Evolutionary conservation across 2,797 vertebrate genomes (phyloP).

Genomic region (Sebastes matsubarae): DNA sequence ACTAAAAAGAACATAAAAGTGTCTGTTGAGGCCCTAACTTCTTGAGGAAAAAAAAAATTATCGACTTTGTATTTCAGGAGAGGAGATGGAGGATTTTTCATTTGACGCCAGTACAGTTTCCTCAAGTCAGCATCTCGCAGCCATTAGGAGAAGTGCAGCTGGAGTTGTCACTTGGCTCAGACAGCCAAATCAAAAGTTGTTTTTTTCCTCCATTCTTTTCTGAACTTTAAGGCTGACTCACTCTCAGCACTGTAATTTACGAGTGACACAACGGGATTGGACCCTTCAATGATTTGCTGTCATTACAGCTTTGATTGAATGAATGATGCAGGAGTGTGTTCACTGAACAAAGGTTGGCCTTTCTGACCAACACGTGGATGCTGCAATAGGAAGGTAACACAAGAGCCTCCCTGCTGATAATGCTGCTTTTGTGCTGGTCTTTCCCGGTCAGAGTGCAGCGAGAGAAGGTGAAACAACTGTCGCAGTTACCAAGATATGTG

Average conservation of each 20-base stretch:
- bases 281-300: constrained; percentile 40
- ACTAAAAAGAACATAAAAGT: not conserved
- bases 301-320: constrained; percentile 18
- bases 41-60: not conserved
- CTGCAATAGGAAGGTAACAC: constrained; percentile 17
- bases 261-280: constrained; percentile 6
- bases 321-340: constrained; percentile 10
- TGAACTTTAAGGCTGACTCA: constrained; percentile 33
- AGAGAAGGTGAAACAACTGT: constrained; percentile 8
- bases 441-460: not conserved
- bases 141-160: constrained; percentile 33
- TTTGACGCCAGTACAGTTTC: constrained; percentile 31
- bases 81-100: constrained; percentile 12
- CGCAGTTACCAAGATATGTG: constrained; percentile 12
- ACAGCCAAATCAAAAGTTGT: constrained; percentile 39
- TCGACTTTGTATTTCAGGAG: constrained; percentile 3
- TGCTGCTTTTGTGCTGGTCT: constrained; percentile 3
- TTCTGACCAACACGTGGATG: constrained; percentile 1
- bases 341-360: not conserved
- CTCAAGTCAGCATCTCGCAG: constrained; percentile 28
- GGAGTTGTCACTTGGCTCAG: constrained; percentile 38
- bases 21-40: not conserved
- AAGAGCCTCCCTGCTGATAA: not conserved
- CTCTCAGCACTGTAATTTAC: constrained; percentile 30
- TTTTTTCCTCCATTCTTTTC: not conserved